phyloP scores from a whole-genome alignment of 2,797 vertebrate species.

The Ctenosaura bakeri region DNA sequence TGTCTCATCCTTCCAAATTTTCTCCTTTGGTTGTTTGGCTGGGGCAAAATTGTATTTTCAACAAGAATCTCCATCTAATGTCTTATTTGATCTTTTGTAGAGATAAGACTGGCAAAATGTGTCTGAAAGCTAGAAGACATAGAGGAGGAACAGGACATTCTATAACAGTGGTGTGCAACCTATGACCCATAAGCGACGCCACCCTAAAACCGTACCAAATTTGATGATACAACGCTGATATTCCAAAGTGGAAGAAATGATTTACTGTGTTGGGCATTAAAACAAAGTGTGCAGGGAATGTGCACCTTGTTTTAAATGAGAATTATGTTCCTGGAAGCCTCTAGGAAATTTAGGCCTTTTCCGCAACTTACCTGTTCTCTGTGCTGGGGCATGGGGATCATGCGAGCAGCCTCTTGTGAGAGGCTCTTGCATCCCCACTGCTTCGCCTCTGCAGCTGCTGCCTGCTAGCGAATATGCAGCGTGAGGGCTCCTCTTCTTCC shows the following conservation, averaged over 20 bases:
- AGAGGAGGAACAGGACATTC: not conserved
- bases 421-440: too few species aligned
- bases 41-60: not conserved
- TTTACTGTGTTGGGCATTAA: not conserved
- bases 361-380: too few species aligned
- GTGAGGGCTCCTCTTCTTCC: too few species aligned
- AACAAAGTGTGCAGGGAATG: too few species aligned
- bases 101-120: not conserved
- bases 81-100: not conserved
- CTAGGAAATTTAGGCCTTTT: not conserved
- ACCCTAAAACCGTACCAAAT: not conserved
- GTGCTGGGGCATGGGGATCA: too few species aligned
- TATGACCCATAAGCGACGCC: not conserved
- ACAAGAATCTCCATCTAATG: not conserved
- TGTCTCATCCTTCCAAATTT: not conserved
- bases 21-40: not conserved
- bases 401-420: too few species aligned
- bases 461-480: too few species aligned
- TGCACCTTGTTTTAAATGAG: not conserved
- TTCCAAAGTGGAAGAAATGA: not conserved
- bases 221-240: not conserved
- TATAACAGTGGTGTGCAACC: not conserved
- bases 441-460: too few species aligned
- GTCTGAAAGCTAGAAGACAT: not conserved
- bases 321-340: not conserved